Evolutionary conservation across 2,888 invertebrate species (phyloP), one percentile per base, ranked within the genome.

Genomic region (Junonia oenone): DNA sequence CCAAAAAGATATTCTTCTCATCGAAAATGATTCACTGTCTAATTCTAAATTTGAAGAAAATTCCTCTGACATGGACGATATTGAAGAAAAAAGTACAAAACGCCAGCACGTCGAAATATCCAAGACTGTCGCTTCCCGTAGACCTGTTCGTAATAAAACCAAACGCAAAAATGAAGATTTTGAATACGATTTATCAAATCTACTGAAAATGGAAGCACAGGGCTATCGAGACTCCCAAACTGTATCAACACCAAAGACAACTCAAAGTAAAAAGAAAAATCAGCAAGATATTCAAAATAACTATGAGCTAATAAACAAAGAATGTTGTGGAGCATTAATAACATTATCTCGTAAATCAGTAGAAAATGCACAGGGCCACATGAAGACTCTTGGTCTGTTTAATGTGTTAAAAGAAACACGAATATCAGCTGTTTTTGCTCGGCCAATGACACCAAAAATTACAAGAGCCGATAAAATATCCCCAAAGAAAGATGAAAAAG

Each of bases 81-180:
- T 75, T 53, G 80, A 81, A 15, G 83, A 85, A n/a, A 83, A 73
- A 64, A 57, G 68, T 52, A 56, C 66, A 13, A 87, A 81, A 63
- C 78, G 68, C 51, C 61, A 61, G 37, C 55, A 58, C 22, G 55
- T 56, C 29, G 71, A 71, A 45, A 65, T 68, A 35, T 56, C 57
- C 2, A 56, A 72, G 13, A 68, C 82, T 6, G 75, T 82, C 17
- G 73, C 81, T n/a, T 83, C 82, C 6, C 78, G 88, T 48, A 85
- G 93, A 62, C 94, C 94, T 1, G 91, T 93, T 11, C 90, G 94
- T 35, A 93, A 93, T 74, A 92, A 93, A 61, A 88, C 92, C 0
- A 94, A 93, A 75, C 91, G 91, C 6, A 91, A 92, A 62, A 91
- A 93, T 70, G 93, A 93, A 69, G 94, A 95, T 79, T 95, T 94